Conservation (phyloP, 2,888 invertebrate species). For the Hipparchia semele region DNA sequence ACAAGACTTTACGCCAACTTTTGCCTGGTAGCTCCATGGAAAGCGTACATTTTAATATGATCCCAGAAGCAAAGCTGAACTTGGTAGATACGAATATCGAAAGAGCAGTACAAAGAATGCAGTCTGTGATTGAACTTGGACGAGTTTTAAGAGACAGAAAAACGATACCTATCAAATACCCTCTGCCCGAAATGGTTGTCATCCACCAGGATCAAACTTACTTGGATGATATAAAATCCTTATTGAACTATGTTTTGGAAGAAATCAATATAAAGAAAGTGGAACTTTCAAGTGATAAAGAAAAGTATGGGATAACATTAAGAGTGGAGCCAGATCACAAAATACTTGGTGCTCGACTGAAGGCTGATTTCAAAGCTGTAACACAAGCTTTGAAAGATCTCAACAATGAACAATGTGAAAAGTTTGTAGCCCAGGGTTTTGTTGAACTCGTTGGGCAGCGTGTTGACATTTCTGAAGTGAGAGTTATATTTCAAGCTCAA, state of each 20-base stretch:
- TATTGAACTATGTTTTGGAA: slow-evolving; percentile 93
- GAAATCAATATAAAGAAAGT: slow-evolving; percentile 96
- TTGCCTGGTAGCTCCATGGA: slow-evolving; percentile 81
- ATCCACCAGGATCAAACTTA: slow-evolving; percentile 93
- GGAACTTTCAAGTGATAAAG: slow-evolving; percentile 93
- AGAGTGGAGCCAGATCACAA: slow-evolving; percentile 98
- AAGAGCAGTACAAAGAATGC: slow-evolving; percentile 95
- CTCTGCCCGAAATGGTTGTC: slow-evolving; percentile 97
- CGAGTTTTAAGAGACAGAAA: slow-evolving; percentile 96
- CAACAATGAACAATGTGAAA: slow-evolving; percentile 90
- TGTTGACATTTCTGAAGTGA: slow-evolving; percentile 90
- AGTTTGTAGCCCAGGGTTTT: slow-evolving; percentile 87
- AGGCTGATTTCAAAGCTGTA: slow-evolving; percentile 95
- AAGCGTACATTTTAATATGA: slow-evolving; percentile 96
- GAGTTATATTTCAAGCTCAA: slow-evolving; percentile 90
- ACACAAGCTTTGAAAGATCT: slow-evolving; percentile 91
- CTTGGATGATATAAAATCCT: slow-evolving; percentile 89
- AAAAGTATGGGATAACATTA: slow-evolving; percentile 94
- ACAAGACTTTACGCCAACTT: slow-evolving; percentile 91
- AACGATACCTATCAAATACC: slow-evolving; percentile 97
- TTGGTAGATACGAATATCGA: slow-evolving; percentile 94
- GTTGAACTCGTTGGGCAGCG: slow-evolving; percentile 89
- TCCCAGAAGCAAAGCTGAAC: slow-evolving; percentile 88
- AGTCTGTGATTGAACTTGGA: slow-evolving; percentile 96
- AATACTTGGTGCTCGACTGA: slow-evolving; percentile 92